phyloP scores from a whole-genome alignment of 2,113 vertebrate species.

The Ifrita kowaldi region DNA sequence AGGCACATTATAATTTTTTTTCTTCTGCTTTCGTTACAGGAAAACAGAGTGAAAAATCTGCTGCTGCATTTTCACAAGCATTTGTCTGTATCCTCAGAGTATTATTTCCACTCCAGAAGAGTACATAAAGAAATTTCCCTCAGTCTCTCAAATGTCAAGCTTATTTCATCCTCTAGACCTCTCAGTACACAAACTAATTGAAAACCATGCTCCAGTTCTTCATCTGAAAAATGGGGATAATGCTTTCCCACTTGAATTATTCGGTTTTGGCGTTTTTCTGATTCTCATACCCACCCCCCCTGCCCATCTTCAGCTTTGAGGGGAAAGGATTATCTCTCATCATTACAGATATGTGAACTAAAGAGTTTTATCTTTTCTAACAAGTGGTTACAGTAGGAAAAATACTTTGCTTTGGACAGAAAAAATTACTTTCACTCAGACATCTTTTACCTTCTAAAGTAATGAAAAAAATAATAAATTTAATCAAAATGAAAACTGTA shows the following conservation, averaged over 20 bases:
- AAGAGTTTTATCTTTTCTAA: background rate
- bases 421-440: background rate
- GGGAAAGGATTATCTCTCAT: background rate
- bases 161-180: background rate
- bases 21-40: background rate
- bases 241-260: background rate
- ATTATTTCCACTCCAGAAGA: background rate
- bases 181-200: background rate
- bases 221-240: background rate
- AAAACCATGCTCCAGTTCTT: background rate
- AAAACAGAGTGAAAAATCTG: background rate
- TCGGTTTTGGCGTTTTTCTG: background rate
- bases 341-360: background rate
- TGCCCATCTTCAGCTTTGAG: background rate
- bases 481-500: background rate
- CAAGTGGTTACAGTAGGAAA: background rate
- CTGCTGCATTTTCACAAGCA: background rate
- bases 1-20: background rate
- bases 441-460: background rate
- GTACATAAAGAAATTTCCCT: background rate
- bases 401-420: background rate
- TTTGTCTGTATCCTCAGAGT: background rate
- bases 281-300: too few relatives aligned
- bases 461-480: background rate
- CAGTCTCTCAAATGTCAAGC: background rate